Evolutionary conservation across 2,888 invertebrate species (phyloP), one percentile per base, ranked within the genome.

Genomic region (Falcaria lacertinaria): DNA sequence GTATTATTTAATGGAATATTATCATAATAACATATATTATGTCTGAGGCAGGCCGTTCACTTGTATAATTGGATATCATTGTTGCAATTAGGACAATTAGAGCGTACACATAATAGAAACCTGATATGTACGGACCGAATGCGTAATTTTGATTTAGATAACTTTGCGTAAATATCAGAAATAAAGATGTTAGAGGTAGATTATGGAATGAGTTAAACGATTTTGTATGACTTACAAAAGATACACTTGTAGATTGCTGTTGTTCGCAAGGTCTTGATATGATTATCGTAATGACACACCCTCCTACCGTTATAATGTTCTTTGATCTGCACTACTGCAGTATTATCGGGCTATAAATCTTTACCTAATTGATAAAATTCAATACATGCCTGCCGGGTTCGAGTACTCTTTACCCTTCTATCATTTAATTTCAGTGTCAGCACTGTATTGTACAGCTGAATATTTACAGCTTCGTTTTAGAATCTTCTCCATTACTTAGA

Each of bases 21-120:
- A 47, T 19, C 14, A 39, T 34, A 43, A 39, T 38, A 37, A 15
- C 34, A 38, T 34, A 36, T 33, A 25, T 28, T 43, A 25, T n/a
- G 42, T 45, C 43, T 45, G 44, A 48, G 47, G 50, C 39, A 44
- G 43, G 40, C 59, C 67, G 54, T 64, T 69, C 73, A 66, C 69
- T 52, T 47, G 70, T 28, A 28, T 28, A 67, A 69, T 69, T 59
- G 54, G 28, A 7, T 65, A 69, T 71, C 70, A 71, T 69, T 63
- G 60, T 56, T 57, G 64, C 61, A 70, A 76, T 74, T 72, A 71
- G 46, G 55, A 52, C 58, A 75, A 76, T 69, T 72, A 77, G 78
- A 74, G 71, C 77, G 69, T 68, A 73, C 57, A 34, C 47, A 55
- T 65, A 74, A 74, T 74, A 65, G 59, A 66, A 66, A 62, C 45